Evolutionary conservation across 2,888 invertebrate species (phyloP).

Genomic region (Cryptocephalus primarius): DNA sequence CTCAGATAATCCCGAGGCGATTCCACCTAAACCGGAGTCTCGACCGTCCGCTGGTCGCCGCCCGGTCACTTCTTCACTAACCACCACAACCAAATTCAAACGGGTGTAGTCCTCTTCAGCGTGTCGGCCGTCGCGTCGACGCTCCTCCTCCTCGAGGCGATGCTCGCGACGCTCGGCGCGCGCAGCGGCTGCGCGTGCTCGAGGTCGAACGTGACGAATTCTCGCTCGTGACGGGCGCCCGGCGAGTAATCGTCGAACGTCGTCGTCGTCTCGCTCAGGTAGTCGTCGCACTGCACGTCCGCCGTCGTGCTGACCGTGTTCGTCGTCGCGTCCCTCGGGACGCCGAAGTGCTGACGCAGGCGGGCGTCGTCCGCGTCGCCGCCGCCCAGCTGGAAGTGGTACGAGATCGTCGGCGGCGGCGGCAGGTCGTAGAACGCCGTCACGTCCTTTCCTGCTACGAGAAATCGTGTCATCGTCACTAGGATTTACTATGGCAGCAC

Average conservation of each 20-base stretch:
- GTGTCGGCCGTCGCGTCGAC: slow-evolving; percentile 37
- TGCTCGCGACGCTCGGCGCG: slow-evolving; percentile 30
- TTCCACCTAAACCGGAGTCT: too few relatives aligned
- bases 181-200: slow-evolving; percentile 42
- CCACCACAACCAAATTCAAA: slow-evolving; percentile 25
- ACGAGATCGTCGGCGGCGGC: slow-evolving; percentile 53
- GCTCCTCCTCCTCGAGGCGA: slow-evolving; percentile 24
- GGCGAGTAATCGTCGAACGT: slow-evolving; percentile 45
- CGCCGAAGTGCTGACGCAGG: slow-evolving; percentile 10
- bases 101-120: slow-evolving; percentile 49
- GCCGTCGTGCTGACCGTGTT: slow-evolving; percentile 55
- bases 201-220: slow-evolving; percentile 60
- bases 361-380: slow-evolving; percentile 8
- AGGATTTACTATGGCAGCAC: too few relatives aligned
- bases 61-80: not conserved
- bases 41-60: not conserved
- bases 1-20: too few relatives aligned
- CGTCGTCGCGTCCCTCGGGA: slow-evolving; percentile 51
- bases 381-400: slow-evolving; percentile 42
- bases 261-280: slow-evolving; percentile 22
- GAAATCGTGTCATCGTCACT: slow-evolving; percentile 29
- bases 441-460: slow-evolving; percentile 44
- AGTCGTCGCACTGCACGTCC: slow-evolving; percentile 40
- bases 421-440: slow-evolving; percentile 51
- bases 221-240: slow-evolving; percentile 46